Evolutionary conservation across 2,113 vertebrate species (phyloP), one percentile per base, ranked within the genome.

Genomic region (Saccopteryx leptura): DNA sequence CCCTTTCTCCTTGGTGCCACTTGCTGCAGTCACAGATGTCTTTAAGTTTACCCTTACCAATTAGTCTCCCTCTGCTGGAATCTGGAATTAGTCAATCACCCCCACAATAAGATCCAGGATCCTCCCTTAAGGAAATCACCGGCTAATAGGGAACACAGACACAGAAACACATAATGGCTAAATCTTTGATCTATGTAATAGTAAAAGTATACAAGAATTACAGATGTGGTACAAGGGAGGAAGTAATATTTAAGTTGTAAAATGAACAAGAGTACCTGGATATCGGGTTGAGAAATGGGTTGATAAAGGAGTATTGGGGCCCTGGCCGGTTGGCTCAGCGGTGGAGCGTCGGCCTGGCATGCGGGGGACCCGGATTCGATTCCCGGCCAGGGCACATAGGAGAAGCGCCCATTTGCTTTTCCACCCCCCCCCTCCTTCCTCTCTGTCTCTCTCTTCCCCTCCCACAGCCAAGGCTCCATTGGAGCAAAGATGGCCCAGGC

Each of bases 161-260:
- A n/a, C 11, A 28, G 80, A 92, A 86, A 79, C 86, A 76, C 71
- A 33, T 56, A 72, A 68, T 33, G 66, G 66, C n/a, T 50, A 48
- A 85, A 80, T 69, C 39, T 72, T 94, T 33, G 33, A 68, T 79
- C 13, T 56, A 46, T 39, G 7, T 5, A 31, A 90, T 60, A 23
- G 90, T 66, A 54, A n/a, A 93, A 68, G 21, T 18, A 69, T 71
- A 58, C 5, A 86, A 26, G 52, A 82, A 68, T 74, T 85, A 68
- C 12, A 50, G 56, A 87, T 17, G 15, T 68, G 75, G 21, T 33
- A 5, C 26, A 46, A 24, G 78, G 46, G 26, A 96, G 24, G 50
- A 58, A 76, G 14, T 58, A 66, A 81, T 48, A 66, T 82, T 93
- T 95, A 92, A 90, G 9, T n/a, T 92, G 9, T 50, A 96, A 72